Percentiles rank a stretch among this genome's conserved stretches.
Conservation (phyloP, 2,113 vertebrate species). For the Maccullochella peelii region DNA sequence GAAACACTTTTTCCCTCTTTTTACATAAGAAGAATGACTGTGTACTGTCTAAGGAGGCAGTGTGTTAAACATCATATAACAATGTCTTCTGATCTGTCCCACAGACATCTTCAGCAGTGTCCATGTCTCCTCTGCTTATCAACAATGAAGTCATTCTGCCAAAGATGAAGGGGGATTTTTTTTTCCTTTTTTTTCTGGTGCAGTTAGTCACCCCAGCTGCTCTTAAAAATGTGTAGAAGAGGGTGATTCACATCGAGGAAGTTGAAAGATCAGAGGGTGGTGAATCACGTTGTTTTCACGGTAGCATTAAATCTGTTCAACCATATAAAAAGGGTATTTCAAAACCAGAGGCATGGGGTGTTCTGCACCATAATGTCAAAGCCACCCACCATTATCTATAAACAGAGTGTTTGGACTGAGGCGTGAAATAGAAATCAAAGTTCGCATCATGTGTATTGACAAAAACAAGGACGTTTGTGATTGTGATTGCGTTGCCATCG, state of each 20-base stretch:
- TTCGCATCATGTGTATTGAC: conserved; percentile 69
- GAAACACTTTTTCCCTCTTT: conserved; percentile 49
- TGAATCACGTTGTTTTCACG: conserved; percentile 72
- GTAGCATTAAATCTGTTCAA: conserved; percentile 69
- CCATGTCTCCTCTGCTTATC: conserved; percentile 51
- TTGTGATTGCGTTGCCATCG: conserved; percentile 54
- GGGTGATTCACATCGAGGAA: conserved; percentile 71
- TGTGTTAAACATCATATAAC: conserved; percentile 32
- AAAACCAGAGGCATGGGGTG: conserved; percentile 63
- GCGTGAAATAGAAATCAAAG: conserved; percentile 77
- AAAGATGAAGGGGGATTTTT: conserved; percentile 40
- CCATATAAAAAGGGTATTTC: conserved; percentile 65
- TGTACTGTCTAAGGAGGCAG: conserved; percentile 13
- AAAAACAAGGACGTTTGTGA: conserved; percentile 65
- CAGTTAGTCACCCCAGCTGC: conserved; percentile 66
- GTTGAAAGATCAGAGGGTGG: conserved; percentile 72
- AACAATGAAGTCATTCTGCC: conserved; percentile 61
- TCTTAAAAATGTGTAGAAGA: conserved; percentile 65
- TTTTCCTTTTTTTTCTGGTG: conserved; percentile 25
- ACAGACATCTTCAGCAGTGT: conserved; percentile 39
- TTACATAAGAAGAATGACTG: conserved; percentile 6
- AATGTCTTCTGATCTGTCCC: conserved; percentile 28
- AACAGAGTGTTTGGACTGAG: conserved; percentile 61
- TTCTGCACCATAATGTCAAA: conserved; percentile 69
- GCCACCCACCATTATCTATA: conserved; percentile 72